Conservation (phyloP, 2,797 vertebrate genomes). For the Acrossocheilus fasciatus region DNA sequence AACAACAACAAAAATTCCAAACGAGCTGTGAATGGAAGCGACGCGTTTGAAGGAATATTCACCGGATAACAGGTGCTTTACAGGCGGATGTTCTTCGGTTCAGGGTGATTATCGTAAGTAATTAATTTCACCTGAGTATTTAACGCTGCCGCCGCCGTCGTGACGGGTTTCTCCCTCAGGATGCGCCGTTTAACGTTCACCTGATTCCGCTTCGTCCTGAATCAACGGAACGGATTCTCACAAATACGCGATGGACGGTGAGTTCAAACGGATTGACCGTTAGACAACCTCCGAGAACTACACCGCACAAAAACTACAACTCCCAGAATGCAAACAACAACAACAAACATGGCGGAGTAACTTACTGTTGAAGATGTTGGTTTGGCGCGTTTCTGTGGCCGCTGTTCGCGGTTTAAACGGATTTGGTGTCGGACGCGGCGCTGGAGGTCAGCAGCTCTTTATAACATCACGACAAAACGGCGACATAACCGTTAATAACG, state of each 20-base stretch:
- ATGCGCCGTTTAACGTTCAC: not conserved
- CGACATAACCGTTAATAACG: not conserved
- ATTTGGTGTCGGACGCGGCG: not conserved
- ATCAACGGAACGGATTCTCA: not conserved
- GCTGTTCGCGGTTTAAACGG: not conserved
- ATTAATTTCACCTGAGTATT: not conserved
- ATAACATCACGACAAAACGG: not conserved
- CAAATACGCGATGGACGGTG: not conserved
- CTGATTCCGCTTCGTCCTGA: not conserved
- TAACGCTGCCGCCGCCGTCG: not conserved
- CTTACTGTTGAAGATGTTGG: not conserved
- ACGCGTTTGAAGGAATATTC: not conserved
- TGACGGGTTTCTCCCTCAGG: not conserved
- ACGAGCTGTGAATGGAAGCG: not conserved
- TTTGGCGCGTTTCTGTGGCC: not conserved
- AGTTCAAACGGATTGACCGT: not conserved
- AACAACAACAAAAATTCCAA: not conserved
- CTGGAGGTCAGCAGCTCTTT: constrained; percentile 20
- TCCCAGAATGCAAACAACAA: not conserved
- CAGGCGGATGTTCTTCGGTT: not conserved
- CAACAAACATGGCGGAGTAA: not conserved
- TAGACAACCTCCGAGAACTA: not conserved
- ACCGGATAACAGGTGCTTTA: not conserved
- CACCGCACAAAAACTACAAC: not conserved
- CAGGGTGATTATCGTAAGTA: not conserved